Evolutionary conservation across 2,797 vertebrate species (phyloP), one percentile per base, ranked within the genome.

Genomic region (Synaphobranchus kaupii): DNA sequence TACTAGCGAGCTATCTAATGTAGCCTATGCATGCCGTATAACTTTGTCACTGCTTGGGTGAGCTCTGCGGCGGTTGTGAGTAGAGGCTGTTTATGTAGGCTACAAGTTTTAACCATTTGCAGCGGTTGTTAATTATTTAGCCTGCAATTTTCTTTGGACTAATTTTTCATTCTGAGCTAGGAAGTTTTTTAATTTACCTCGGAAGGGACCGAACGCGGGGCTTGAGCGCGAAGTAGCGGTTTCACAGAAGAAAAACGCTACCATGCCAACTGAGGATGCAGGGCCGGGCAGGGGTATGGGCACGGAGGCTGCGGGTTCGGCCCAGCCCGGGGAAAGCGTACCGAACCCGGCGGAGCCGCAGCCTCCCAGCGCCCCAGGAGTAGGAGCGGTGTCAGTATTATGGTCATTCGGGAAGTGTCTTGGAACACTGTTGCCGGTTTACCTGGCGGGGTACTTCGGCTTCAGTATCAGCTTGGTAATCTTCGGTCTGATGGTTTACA

Each of bases 351-450:
- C 60, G 31, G 63, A 68, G 48, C 25, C 47, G 39, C 76, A 66
- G 13, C 39, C 58, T 20, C 54, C 85, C 3, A 80, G 76, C 76
- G 54, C 60, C 5, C 85, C 58, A 31, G 94, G 96, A 1, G 91
- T 95, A 0, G 94, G 94, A 12, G 95, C 96, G 0, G 94, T 95
- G 28, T 95, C 95, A 0, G 94, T 96, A 52, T 93, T 97, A 0
- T 96, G 93, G 95, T 96, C 96, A 0, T 97, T 97, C 34, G 96
- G 96, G 34, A 97, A 96, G 91, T 97, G 96, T 54, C 93, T 97
- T 28, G 94, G 94, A 0, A 94, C 96, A 2, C 48, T 97, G 90
- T 90, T 97, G n/a, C 96, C 96, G 39, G 95, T 97, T 9, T 97
- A 97, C 90, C 94, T 97, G 87, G 96, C 96, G 0, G 96, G 96